Base-by-base conservation (phyloP, 2,888 invertebrate species). In the Sussaba pulchella region DNA sequence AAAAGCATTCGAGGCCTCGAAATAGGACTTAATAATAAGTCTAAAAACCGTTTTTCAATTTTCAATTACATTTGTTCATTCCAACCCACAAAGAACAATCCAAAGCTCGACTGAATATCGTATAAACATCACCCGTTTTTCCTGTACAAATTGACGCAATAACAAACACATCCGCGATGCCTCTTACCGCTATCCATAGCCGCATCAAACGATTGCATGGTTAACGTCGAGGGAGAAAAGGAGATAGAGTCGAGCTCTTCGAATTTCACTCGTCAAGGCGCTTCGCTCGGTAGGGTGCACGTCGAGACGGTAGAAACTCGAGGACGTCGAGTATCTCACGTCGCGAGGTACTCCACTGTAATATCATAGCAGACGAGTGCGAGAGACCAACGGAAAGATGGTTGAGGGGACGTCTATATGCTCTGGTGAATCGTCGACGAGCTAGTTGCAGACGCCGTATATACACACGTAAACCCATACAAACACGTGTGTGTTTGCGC, bases 301-400 rank as follows among this genome's bases (percentile, higher is more conserved):
- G 26, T 47, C 59, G 36, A 61, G 54, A 71, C 71, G 54, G 24
- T 67, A 24, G 80, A 75, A 75, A 80, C 79, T 80, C 36, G 74
- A 66, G 39, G 59, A 52, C 61, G 43, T 61, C 9, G 54, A 43
- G 54, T 54, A 17, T 57, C 57, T 57, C 31, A 31, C 31, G 17
- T 14, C 17, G 14, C 57, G 17, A 14, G 57, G 14, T 57, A 31
- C 57, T 57, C 31, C 9, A 31, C 14, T 31, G 57, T 36, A 57
- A 57, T 57, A 36, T 26, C 31, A 57, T 31, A 14, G 14, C 17
- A 9, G n/a, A 21, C 31, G 57, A 36, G 57, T 57, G 57, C 31
- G 57, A 31, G 57, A 26, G 54, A 57, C 31, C 14, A 57, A 31
- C 57, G 57, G 9, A 24, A 24, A 14, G 67, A 54, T 41, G 47